phyloP scores from a whole-genome alignment of 2,888 invertebrate species.

The Choreutis nemorana region DNA sequence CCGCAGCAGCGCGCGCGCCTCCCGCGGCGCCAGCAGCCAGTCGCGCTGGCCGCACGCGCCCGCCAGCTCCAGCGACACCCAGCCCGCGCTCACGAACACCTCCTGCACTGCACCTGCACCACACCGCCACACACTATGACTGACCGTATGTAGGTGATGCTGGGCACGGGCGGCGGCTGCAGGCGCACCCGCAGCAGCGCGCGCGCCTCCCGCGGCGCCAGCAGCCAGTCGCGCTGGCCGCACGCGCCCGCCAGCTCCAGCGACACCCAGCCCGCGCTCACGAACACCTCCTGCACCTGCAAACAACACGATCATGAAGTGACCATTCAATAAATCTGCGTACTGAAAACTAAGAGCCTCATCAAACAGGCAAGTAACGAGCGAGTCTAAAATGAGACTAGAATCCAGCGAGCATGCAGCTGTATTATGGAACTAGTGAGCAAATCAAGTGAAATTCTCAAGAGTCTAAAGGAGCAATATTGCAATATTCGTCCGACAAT shows the following conservation, averaged over 20 bases:
- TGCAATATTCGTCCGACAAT: too few species aligned
- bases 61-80: background rate
- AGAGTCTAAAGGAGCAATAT: too few species aligned
- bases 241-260: conserved; percentile 86
- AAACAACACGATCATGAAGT: conserved; percentile 5
- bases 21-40: conserved; percentile 91
- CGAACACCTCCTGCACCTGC: conserved; percentile 81
- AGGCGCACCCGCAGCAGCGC: conserved; percentile 85
- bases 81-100: background rate
- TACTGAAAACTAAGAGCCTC: too few species aligned
- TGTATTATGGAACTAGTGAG: too few species aligned
- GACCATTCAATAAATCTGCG: too few species aligned
- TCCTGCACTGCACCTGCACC: background rate
- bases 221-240: conserved; percentile 79
- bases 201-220: conserved; percentile 88
- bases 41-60: background rate
- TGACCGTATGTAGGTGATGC: conserved; percentile 39
- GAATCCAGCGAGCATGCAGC: too few species aligned
- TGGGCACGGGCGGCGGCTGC: conserved; percentile 54
- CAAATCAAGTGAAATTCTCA: too few species aligned
- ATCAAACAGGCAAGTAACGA: too few species aligned
- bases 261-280: conserved; percentile 91
- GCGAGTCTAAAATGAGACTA: too few species aligned
- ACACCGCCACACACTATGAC: background rate
- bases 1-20: conserved; percentile 90